Base-by-base conservation (phyloP, 2,797 vertebrate species). In the Cryptoblepharus egeriae region DNA sequence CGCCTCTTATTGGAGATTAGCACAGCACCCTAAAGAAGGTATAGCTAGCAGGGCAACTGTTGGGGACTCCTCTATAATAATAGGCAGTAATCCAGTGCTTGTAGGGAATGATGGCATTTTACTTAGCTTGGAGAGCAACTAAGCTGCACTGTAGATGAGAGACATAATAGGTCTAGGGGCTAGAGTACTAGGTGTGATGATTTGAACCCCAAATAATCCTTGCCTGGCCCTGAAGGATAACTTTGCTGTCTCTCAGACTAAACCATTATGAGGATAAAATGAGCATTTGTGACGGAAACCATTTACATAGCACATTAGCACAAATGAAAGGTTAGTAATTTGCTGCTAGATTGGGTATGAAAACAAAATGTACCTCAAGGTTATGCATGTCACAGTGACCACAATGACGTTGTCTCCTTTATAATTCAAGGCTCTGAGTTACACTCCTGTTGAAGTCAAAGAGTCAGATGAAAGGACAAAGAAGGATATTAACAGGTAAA, bases 401-500 rank as follows among this genome's bases (percentile, higher is more conserved):
- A 12, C 1, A 67, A 42, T 22, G 58, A 82, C 15, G 2, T 67
- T 81, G 4, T 37, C 15, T 68, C 4, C 52, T 82, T 73, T 58
- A 68, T 28, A 72, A 88, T 71, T 82, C 32, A 85, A 99, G 99
- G 98, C 99, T 90, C 91, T 99, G 93, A 98, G 97, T 94, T 98
- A 98, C 68, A 98, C 96, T 75, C 96, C 95, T 1, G 97, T 99
- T 64, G 97, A 98, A 85, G 96, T 99, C 37, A 95, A 89, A 83
- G 97, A 96, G 22, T 94, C 97, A 49, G 97, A 98, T 75, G 96
- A 97, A 83, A 96, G 90, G 91, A 98, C 97, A 61, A 96, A 97
- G 93, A 95, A 95, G 60, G 98, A 99, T 61, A 96, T 99, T 65
- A 94, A 95, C 87, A 97, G 98, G 99, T 99, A 96, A 96, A 64